phyloP scores from a whole-genome alignment of 2,113 vertebrate species.

The Falcunculus frontatus region DNA sequence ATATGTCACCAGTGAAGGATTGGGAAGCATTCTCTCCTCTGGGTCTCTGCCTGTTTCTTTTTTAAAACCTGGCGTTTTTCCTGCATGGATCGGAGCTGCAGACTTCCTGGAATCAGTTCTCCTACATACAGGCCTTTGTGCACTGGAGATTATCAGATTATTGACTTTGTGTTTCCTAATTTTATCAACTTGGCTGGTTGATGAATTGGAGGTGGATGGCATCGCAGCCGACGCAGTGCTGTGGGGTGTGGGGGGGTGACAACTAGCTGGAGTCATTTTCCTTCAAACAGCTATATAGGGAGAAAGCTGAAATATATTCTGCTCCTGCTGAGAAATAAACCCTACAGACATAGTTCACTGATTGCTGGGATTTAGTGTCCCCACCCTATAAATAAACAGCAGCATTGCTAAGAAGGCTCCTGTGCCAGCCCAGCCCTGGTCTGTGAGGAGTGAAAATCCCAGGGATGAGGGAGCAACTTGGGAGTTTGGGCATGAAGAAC shows the following conservation, averaged over 20 bases:
- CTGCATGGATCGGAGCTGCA: not conserved
- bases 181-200: slow-evolving; percentile 28
- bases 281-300: not conserved
- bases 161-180: slow-evolving; percentile 51
- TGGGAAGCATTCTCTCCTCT: slow-evolving; percentile 33
- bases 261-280: not conserved
- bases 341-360: not conserved
- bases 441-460: not conserved
- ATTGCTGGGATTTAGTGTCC: not conserved
- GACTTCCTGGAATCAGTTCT: slow-evolving; percentile 50
- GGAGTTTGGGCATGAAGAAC: not conserved
- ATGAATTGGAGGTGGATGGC: slow-evolving; percentile 38
- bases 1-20: slow-evolving; percentile 32
- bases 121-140: slow-evolving; percentile 1
- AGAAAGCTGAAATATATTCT: not conserved
- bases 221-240: not conserved
- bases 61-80: slow-evolving; percentile 60
- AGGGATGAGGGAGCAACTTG: not conserved
- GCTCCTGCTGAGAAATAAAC: slow-evolving; percentile 12
- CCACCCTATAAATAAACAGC: not conserved
- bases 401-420: not conserved
- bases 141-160: slow-evolving; percentile 51
- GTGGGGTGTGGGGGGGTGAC: not conserved
- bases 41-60: slow-evolving; percentile 35
- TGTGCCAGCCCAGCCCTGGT: not conserved